phyloP scores from a whole-genome alignment of 2,888 invertebrate species.

The Acronicta alni region DNA sequence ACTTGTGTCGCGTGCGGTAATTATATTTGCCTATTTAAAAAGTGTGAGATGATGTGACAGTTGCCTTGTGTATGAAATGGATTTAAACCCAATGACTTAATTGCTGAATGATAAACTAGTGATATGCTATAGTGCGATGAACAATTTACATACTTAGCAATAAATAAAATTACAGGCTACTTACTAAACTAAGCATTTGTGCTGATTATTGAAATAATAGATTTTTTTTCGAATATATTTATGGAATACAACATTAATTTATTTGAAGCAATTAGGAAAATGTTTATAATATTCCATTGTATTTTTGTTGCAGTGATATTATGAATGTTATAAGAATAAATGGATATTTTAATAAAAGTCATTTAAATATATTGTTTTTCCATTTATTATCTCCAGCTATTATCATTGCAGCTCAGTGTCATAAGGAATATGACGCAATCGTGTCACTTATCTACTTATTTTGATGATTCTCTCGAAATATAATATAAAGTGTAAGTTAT shows the following conservation, averaged over 20 bases:
- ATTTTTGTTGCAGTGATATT: constrained; percentile 89
- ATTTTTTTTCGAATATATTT: constrained; percentile 77
- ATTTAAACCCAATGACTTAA: constrained; percentile 68
- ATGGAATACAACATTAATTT: constrained; percentile 80
- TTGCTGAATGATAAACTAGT: constrained; percentile 59
- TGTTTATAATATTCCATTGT: constrained; percentile 89
- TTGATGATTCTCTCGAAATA: too few relatives aligned
- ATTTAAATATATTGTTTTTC: constrained; percentile 83
- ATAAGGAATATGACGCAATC: constrained; percentile 29
- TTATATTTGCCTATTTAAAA: constrained; percentile 65
- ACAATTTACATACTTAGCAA: constrained; percentile 58
- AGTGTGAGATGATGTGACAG: constrained; percentile 66
- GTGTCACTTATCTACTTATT: too few relatives aligned
- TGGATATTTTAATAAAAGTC: constrained; percentile 90
- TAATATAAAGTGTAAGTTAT: too few relatives aligned
- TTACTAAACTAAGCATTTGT: constrained; percentile 61
- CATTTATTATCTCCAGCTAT: constrained; percentile 55
- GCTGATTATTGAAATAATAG: constrained; percentile 62
- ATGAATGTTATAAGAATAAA: constrained; percentile 90
- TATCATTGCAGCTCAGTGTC: constrained; percentile 34
- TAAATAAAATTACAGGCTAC: constrained; percentile 57
- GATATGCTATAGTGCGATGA: constrained; percentile 37
- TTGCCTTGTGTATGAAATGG: constrained; percentile 66
- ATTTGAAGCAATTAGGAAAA: constrained; percentile 86
- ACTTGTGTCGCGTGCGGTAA: constrained; percentile 61